Conservation (phyloP, 2,888 invertebrate species). For the Synanthedon tipuliformis region DNA sequence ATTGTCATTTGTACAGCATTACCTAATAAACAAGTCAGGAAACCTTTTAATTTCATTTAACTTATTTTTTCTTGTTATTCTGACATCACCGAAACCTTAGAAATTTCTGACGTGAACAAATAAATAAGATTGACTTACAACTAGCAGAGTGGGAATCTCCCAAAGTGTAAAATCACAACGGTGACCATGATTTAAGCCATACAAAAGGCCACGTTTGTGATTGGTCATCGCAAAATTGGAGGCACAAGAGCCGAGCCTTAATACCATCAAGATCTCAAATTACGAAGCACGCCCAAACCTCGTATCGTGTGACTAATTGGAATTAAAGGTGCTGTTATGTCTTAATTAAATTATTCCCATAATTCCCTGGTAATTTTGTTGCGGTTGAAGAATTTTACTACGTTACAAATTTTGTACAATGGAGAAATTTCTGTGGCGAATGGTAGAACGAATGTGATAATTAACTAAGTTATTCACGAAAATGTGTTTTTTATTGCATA, state of each 20-base stretch:
- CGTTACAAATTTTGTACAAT: conserved; percentile 62
- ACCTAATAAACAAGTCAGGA: too few species aligned
- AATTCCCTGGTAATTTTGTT: conserved; percentile 48
- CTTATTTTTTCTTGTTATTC: too few species aligned
- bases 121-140: background rate
- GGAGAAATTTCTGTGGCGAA: conserved; percentile 52
- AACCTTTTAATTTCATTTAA: too few species aligned
- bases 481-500: conserved; percentile 19
- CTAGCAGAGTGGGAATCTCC: conserved; percentile 23
- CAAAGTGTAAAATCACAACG: conserved; percentile 38
- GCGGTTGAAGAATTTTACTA: conserved; percentile 52
- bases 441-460: conserved; percentile 49
- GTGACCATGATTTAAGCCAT: conserved; percentile 50
- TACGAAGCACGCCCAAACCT: conserved; percentile 61
- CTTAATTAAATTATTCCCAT: conserved; percentile 66
- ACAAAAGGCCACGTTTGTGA: conserved; percentile 25
- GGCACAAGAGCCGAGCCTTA: conserved; percentile 50
- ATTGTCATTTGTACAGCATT: too few species aligned
- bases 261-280: conserved; percentile 62
- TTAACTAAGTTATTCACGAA: conserved; percentile 38
- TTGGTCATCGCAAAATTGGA: conserved; percentile 53
- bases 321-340: conserved; percentile 62
- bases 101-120: too few species aligned
- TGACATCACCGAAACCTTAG: too few species aligned
- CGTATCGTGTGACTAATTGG: conserved; percentile 66